Conservation (phyloP, 2,797 vertebrate genomes). For the Thamnophis elegans region DNA sequence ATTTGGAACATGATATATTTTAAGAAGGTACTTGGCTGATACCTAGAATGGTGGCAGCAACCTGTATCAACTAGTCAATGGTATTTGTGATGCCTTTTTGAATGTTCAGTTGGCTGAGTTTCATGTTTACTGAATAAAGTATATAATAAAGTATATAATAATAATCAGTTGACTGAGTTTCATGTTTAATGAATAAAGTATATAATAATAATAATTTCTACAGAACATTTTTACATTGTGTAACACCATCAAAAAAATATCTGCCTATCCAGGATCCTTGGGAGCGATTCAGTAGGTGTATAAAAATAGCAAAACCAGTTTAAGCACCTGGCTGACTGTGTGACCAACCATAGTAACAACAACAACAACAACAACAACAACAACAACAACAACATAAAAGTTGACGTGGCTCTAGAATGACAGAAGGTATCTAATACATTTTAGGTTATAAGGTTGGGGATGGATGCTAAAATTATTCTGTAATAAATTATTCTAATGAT, state of each 20-base stretch:
- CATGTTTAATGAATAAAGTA: too few species aligned
- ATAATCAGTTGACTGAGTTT: too few species aligned
- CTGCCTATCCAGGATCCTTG: not conserved
- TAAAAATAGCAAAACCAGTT: not conserved
- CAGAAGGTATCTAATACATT: not conserved
- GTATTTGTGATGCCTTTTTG: too few species aligned
- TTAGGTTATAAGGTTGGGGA: not conserved
- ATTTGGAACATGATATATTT: too few species aligned
- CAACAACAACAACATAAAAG: not conserved
- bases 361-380: not conserved
- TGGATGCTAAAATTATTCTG: not conserved
- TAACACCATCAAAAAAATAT: not conserved
- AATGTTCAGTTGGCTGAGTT: too few species aligned
- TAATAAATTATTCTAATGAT: not conserved
- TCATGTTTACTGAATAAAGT: too few species aligned
- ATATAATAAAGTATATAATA: too few species aligned
- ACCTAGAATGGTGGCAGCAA: too few species aligned
- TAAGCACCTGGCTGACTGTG: not conserved
- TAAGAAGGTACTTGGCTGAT: too few species aligned
- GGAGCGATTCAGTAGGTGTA: not conserved
- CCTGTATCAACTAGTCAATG: too few species aligned
- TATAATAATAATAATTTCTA: too few species aligned
- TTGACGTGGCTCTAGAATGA: not conserved
- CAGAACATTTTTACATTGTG: not conserved
- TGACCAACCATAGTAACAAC: not conserved